phyloP scores from a whole-genome alignment of 2,888 invertebrate genomes.

The Heliconius ethilla region DNA sequence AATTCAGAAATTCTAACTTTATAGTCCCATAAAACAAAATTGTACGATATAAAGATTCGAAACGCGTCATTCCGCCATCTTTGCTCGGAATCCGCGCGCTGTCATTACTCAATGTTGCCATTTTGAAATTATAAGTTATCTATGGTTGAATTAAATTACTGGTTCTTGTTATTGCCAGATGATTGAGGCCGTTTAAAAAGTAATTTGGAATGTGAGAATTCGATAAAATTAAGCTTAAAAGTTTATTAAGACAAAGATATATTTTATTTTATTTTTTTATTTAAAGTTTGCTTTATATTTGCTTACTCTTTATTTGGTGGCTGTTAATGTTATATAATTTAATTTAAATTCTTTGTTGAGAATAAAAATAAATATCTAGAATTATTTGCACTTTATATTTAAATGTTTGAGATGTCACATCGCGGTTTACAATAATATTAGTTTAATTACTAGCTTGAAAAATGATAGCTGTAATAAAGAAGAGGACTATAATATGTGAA shows the following conservation, averaged over 20 bases:
- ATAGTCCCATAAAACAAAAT: slow-evolving; percentile 32
- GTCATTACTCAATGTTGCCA: slow-evolving; percentile 79
- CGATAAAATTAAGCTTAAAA: slow-evolving; percentile 26
- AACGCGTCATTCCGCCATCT: slow-evolving; percentile 75
- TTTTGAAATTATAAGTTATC: slow-evolving; percentile 75
- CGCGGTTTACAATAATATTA: background rate
- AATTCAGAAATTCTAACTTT: slow-evolving; percentile 20
- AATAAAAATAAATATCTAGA: background rate
- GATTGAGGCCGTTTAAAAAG: slow-evolving; percentile 70
- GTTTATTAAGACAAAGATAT: background rate
- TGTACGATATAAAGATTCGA: slow-evolving; percentile 62
- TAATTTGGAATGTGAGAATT: slow-evolving; percentile 55
- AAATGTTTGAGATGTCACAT: background rate
- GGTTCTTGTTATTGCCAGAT: slow-evolving; percentile 59
- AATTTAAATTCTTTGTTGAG: too few relatives aligned
- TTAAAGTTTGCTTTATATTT: too few relatives aligned
- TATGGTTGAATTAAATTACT: slow-evolving; percentile 72
- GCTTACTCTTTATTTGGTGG: too few relatives aligned
- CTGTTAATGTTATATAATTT: too few relatives aligned
- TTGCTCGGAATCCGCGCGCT: slow-evolving; percentile 64
- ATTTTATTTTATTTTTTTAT: too few relatives aligned
- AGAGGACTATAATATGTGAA: too few relatives aligned
- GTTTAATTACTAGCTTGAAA: background rate
- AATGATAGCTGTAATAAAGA: too few relatives aligned
- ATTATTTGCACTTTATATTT: background rate